Percentiles rank a stretch among this genome's conserved stretches.
phyloP scores from a whole-genome alignment of 2,888 invertebrate species.

The Ectobius pallidus region DNA sequence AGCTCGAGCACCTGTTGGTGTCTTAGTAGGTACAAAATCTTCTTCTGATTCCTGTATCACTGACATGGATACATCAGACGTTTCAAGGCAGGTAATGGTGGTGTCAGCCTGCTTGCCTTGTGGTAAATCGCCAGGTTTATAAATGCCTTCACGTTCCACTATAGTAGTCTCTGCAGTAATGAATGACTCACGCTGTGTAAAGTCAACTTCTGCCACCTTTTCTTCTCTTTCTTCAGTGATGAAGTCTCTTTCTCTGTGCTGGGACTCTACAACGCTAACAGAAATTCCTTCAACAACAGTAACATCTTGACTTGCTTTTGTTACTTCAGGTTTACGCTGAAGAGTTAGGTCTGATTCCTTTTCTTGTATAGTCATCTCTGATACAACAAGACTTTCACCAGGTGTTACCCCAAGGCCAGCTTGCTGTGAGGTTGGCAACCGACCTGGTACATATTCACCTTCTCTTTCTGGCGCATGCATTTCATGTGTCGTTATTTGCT shows the following conservation, averaged over 20 bases:
- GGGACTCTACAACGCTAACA: slow-evolving; percentile 66
- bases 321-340: slow-evolving; percentile 54
- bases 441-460: slow-evolving; percentile 64
- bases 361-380: slow-evolving; percentile 65
- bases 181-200: slow-evolving; percentile 67
- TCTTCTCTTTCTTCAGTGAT: slow-evolving; percentile 49
- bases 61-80: slow-evolving; percentile 63
- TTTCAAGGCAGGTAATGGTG: slow-evolving; percentile 62
- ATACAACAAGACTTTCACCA: slow-evolving; percentile 65
- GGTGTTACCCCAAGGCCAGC: slow-evolving; percentile 65
- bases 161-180: slow-evolving; percentile 63
- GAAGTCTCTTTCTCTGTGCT: slow-evolving; percentile 50
- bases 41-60: slow-evolving; percentile 72
- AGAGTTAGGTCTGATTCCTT: slow-evolving; percentile 65
- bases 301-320: slow-evolving; percentile 60
- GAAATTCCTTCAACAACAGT: slow-evolving; percentile 59
- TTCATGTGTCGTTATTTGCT: slow-evolving; percentile 66
- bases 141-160: slow-evolving; percentile 65
- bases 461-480: slow-evolving; percentile 72
- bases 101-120: slow-evolving; percentile 54
- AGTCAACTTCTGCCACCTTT: slow-evolving; percentile 65
- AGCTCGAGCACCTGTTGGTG: slow-evolving; percentile 62
- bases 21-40: slow-evolving; percentile 59
- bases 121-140: slow-evolving; percentile 57
- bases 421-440: slow-evolving; percentile 65